phyloP scores from a whole-genome alignment of 2,113 vertebrate genomes.

The Corythoichthys haematopterus region DNA sequence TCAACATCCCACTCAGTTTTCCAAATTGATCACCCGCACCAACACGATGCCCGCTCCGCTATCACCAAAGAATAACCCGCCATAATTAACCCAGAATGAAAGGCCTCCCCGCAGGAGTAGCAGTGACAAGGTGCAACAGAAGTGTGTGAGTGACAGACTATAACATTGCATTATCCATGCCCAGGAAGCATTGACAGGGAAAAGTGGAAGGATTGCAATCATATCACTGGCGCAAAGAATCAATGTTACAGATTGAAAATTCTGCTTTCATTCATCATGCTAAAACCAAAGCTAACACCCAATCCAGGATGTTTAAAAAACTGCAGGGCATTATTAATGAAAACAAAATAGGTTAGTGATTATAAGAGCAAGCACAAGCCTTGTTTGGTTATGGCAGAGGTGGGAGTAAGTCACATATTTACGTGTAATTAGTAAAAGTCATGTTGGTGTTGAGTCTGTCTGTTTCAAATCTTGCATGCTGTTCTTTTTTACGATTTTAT shows the following conservation, averaged over 20 bases:
- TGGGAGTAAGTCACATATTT: neutral
- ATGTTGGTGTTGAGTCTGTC: too few relatives aligned
- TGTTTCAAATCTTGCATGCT: too few relatives aligned
- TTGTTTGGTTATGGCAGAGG: conserved; percentile 39
- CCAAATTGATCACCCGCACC: conserved; percentile 20
- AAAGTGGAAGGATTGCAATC: conserved; percentile 48
- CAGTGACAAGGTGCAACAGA: conserved; percentile 48
- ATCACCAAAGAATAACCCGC: conserved; percentile 51
- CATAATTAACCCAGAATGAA: conserved; percentile 40
- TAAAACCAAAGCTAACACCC: conserved; percentile 42
- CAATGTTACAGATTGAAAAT: conserved; percentile 33
- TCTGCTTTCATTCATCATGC: conserved; percentile 54
- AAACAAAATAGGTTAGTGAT: conserved; percentile 68
- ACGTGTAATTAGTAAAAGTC: neutral
- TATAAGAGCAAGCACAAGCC: conserved; percentile 77
- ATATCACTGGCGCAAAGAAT: conserved; percentile 34
- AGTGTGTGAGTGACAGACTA: conserved; percentile 52
- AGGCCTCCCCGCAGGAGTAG: conserved; percentile 48
- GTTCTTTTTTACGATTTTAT: neutral
- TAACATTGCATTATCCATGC: conserved; percentile 59
- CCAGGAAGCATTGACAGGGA: conserved; percentile 57
- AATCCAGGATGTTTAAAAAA: conserved; percentile 48
- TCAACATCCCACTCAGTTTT: conserved; percentile 39
- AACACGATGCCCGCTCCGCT: conserved; percentile 22
- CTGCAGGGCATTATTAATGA: conserved; percentile 38